A percentile compares a stretch with the other conserved stretches of the same genome.
Evolutionary conservation across 1,140 invertebrate genomes (phyloP).

Genomic region (Diachasma alloeum): DNA sequence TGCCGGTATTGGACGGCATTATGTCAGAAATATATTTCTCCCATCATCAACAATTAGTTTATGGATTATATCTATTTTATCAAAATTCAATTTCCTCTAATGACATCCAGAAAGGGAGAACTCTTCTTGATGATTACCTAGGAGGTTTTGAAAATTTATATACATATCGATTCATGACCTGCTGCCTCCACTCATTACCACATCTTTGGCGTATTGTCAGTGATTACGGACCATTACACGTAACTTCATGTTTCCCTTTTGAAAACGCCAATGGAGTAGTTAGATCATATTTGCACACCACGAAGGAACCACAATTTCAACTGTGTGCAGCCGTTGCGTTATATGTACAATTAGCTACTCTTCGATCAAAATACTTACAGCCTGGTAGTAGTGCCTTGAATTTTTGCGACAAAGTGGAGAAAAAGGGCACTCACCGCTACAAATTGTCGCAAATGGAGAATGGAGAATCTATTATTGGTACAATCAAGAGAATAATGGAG

Average conservation of each 20-base stretch:
- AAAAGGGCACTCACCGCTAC: constrained; percentile 10
- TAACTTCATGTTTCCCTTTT: constrained; percentile 29
- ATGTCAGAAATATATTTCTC: not conserved
- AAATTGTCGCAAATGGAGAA: not conserved
- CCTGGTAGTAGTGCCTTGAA: not conserved
- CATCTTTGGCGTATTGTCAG: constrained; percentile 18
- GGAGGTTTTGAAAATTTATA: constrained; percentile 19
- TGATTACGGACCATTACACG: constrained; percentile 20
- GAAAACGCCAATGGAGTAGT: constrained; percentile 30
- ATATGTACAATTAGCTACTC: not conserved
- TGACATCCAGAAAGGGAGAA: not conserved
- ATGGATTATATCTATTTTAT: not conserved
- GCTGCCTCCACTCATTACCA: constrained; percentile 21
- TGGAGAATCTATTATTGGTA: not conserved
- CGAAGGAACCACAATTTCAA: constrained; percentile 8
- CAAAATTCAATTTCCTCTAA: not conserved
- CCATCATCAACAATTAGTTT: not conserved
- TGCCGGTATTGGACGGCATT: not conserved
- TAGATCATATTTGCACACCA: constrained; percentile 14
- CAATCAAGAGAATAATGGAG: not conserved
- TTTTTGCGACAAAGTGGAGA: constrained; percentile 8
- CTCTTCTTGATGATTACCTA: not conserved
- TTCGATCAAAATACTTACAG: not conserved
- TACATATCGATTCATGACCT: constrained; percentile 10
- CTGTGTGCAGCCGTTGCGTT: constrained; percentile 16